phyloP scores from a whole-genome alignment of 2,888 invertebrate species.

The Lumbricus terrestris region DNA sequence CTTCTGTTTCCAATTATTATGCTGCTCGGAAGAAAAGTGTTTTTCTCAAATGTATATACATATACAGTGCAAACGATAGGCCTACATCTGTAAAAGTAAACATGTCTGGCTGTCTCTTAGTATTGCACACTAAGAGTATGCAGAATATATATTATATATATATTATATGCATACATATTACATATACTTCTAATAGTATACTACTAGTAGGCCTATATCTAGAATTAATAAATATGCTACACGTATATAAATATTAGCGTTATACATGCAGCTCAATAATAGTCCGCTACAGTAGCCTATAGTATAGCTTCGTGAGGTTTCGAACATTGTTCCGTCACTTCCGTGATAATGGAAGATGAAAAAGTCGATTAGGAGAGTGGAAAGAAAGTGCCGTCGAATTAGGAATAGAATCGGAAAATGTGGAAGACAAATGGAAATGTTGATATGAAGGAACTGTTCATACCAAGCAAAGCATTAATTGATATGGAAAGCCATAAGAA shows the following conservation, averaged over 20 bases:
- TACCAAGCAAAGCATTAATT: neutral
- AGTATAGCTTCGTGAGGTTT: neutral
- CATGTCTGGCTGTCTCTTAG: neutral
- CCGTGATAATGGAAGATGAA: neutral
- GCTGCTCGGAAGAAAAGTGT: neutral
- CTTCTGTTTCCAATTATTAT: neutral
- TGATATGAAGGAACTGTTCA: neutral
- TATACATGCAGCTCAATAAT: neutral
- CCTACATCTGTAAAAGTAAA: too few relatives aligned
- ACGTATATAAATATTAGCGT: too few relatives aligned
- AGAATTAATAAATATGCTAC: too few relatives aligned
- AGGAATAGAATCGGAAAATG: neutral
- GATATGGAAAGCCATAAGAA: neutral
- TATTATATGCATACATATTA: neutral
- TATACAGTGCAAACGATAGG: neutral
- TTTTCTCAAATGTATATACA: neutral
- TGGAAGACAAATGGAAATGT: too few relatives aligned
- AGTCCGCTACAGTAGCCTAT: neutral
- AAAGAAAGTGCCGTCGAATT: neutral
- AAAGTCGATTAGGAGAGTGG: neutral
- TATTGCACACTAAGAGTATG: neutral
- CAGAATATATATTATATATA: neutral
- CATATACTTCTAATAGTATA: too few relatives aligned
- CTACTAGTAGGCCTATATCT: too few relatives aligned
- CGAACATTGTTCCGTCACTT: neutral